These are phyloP conservation scores for Sarcophaga variegata DNA, from an alignment of 2,888 invertebrate species.

Conservation along the genomic window DNA sequence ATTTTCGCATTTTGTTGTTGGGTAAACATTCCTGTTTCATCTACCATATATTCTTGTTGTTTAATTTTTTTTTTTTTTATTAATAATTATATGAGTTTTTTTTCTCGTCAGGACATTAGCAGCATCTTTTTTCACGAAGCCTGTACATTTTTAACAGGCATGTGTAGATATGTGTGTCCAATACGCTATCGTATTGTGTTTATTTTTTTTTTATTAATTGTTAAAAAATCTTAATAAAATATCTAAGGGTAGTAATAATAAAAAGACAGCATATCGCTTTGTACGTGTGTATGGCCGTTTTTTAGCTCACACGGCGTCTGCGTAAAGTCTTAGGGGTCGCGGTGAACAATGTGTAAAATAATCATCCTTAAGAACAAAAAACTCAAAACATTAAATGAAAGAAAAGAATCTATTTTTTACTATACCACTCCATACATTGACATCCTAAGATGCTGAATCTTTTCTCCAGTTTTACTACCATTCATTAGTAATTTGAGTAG, in stretches of 20 bases:
- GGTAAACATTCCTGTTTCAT: constrained; percentile 37
- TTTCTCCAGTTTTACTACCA: constrained; percentile 56
- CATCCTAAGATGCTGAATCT: constrained; percentile 57
- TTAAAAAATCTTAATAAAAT: constrained; percentile 70
- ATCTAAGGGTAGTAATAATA: constrained; percentile 67
- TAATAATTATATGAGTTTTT: neutral
- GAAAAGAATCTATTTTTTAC: constrained; percentile 42
- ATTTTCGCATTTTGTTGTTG: constrained; percentile 48
- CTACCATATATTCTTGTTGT: constrained; percentile 38
- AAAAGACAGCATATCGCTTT: constrained; percentile 17
- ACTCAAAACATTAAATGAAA: constrained; percentile 38
- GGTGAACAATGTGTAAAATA: constrained; percentile 43
- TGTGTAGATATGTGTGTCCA: constrained; percentile 63
- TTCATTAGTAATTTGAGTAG: constrained; percentile 63
- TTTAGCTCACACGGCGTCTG: constrained; percentile 67
- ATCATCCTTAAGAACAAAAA: constrained; percentile 50
- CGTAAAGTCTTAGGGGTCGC: constrained; percentile 69
- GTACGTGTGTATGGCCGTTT: constrained; percentile 41
- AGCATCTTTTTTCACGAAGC: constrained; percentile 77
- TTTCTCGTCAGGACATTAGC: constrained; percentile 76
- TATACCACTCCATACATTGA: constrained; percentile 45
- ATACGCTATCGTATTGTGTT: constrained; percentile 67
- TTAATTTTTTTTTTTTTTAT: constrained; percentile 41
- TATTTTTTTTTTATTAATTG: constrained; percentile 68
- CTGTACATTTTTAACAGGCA: constrained; percentile 31